These are phyloP conservation scores for Pseudotriccus pelzelni DNA, from an alignment of 2,797 vertebrate species.

Conservation along the genomic window DNA sequence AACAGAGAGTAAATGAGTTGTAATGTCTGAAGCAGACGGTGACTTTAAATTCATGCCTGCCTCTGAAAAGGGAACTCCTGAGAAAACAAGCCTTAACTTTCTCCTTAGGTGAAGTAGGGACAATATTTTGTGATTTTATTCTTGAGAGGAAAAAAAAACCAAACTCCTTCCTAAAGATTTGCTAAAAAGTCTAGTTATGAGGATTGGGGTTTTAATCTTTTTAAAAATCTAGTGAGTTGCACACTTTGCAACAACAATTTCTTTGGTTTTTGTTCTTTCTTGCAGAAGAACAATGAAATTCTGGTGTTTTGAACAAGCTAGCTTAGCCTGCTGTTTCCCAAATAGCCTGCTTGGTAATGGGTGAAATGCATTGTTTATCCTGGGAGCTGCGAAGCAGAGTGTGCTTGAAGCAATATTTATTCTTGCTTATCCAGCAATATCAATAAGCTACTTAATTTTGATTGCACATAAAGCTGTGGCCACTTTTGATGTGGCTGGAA, in stretches of 20 bases:
- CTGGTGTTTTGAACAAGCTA: neutral
- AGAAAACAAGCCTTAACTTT: conserved; percentile 30
- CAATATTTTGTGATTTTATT: neutral
- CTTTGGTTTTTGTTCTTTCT: neutral
- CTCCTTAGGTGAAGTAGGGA: neutral
- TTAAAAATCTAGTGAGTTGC: neutral
- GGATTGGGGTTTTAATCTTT: neutral
- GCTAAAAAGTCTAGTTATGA: neutral
- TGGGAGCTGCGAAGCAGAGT: neutral
- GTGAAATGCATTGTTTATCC: neutral
- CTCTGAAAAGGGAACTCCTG: neutral
- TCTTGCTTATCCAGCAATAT: neutral
- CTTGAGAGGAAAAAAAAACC: neutral
- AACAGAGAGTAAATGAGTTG: neutral
- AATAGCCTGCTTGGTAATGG: neutral
- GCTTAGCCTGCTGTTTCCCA: neutral
- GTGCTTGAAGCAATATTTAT: conserved; percentile 38
- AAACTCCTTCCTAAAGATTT: neutral
- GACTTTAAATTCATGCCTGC: neutral
- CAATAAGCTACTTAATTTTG: conserved; percentile 24
- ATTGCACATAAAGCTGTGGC: neutral
- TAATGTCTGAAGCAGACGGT: neutral
- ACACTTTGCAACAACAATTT: neutral
- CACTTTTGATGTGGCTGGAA: conserved; percentile 17
- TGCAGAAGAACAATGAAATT: neutral